Base-by-base conservation (phyloP, 2,888 invertebrate species). In the Lysandra coridon region DNA sequence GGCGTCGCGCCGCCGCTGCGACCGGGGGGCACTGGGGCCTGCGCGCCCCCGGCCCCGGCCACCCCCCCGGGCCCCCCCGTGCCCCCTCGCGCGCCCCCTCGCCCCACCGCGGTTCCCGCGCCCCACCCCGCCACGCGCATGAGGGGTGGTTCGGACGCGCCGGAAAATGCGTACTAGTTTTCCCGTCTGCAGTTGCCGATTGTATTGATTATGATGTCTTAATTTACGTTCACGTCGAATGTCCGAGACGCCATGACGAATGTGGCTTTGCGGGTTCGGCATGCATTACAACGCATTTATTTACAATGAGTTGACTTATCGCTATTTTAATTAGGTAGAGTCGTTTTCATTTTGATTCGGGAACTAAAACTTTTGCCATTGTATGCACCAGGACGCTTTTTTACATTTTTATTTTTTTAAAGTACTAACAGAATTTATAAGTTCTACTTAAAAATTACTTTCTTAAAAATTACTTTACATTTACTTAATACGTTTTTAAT, bases 1-100 rank as follows among this genome's bases (percentile, higher is more conserved):
- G 93, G 93, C 92, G 93, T 92, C 93, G 91, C 91, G 90, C 92
- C 93, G 92, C 91, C 92, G 87, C 91, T 90, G 92, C 90, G 93
- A 90, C 91, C 91, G 91, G 92, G 93, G 92, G 93, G 93, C 90
- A 92, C 93, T 92, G 93, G 84, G 84, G 84, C 84, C 88, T 86
- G 87, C 87, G 84, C 87, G 85, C 85, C 84, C 83, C 87, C 86
- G 87, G 85, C 85, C 83, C 85, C 83, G 82, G 84, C 84, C 83
- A 80, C 84, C 83, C 85, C 84, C 83, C 82, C 82, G 44, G 85
- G 83, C 84, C 44, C 74, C 74, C 53, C 75, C 75, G 17, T n/a
- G 49, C 44, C 44, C 74, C 74, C 74, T 44, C 44, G 84, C 85
- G 86, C 86, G 85, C 83, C 83, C 84, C 84, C 81, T 33, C 33